Conservation (phyloP, 2,888 invertebrate genomes). For the Cryptus viduatorius region DNA sequence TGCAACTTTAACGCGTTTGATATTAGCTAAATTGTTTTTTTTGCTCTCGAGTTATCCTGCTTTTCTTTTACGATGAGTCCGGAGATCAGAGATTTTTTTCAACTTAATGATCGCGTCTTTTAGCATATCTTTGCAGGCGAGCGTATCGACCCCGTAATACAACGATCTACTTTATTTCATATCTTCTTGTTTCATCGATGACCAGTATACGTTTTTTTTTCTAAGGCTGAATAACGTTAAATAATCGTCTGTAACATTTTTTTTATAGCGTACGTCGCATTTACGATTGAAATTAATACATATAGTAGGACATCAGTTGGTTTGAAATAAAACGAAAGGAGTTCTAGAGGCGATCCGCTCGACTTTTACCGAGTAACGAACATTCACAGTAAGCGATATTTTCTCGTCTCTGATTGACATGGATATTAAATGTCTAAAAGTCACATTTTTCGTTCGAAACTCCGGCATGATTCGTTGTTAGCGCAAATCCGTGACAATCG, state of each 20-base stretch:
- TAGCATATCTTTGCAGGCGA: not conserved
- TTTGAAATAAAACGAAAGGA: conserved; percentile 12
- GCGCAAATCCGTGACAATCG: conserved; percentile 41
- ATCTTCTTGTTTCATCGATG: not conserved
- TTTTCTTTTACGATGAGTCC: conserved; percentile 6
- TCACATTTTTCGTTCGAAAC: conserved; percentile 48
- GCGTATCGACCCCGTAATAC: not conserved
- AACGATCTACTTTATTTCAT: not conserved
- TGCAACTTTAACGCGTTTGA: conserved; percentile 71
- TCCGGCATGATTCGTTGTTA: conserved; percentile 48
- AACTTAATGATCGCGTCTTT: conserved; percentile 5
- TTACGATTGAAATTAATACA: not conserved
- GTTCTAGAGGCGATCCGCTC: conserved; percentile 20
- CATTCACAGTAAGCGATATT: conserved; percentile 23
- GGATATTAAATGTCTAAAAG: conserved; percentile 47
- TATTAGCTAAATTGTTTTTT: conserved; percentile 56
- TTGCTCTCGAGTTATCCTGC: conserved; percentile 22
- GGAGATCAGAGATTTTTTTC: not conserved
- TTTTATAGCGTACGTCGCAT: not conserved
- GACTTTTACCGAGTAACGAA: conserved; percentile 14
- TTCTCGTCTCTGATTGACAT: conserved; percentile 22
- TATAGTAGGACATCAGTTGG: conserved; percentile 8
- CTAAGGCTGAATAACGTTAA: not conserved
- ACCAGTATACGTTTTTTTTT: conserved; percentile 5
- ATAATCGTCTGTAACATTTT: conserved; percentile 4